These are phyloP conservation scores for Trichosurus vulpecula DNA, from an alignment of 2,797 vertebrate genomes.

Conservation along the genomic window DNA sequence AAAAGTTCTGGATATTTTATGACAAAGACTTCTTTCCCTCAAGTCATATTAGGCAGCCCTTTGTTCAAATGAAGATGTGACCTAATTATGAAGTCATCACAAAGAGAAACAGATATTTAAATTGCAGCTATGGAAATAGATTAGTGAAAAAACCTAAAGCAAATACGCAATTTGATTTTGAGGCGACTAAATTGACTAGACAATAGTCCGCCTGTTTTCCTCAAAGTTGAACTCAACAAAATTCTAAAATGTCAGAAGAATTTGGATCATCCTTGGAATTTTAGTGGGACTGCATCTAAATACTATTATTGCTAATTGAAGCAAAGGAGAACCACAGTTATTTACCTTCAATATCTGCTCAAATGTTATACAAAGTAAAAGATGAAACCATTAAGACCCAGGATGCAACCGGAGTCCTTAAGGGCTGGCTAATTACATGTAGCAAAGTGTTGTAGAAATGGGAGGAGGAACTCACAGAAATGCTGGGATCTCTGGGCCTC, in stretches of 20 bases:
- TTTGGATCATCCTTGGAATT: background rate
- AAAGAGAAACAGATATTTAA: background rate
- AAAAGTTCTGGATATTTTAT: background rate
- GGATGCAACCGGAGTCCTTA: background rate
- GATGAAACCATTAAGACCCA: background rate
- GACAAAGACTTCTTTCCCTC: background rate
- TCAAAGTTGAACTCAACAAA: background rate
- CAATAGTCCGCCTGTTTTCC: background rate
- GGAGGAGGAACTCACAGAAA: background rate
- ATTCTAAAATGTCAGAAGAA: background rate
- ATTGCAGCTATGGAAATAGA: background rate
- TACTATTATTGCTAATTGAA: background rate
- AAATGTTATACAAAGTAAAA: background rate
- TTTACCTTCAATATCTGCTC: background rate
- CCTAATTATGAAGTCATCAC: background rate
- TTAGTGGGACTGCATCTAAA: background rate
- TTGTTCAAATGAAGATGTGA: background rate
- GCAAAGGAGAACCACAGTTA: background rate
- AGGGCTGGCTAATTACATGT: background rate
- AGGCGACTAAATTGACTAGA: background rate
- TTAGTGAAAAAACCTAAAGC: background rate
- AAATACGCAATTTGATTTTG: background rate
- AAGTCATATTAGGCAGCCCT: background rate
- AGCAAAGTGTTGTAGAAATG: background rate
- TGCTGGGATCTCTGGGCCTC: background rate